phyloP scores from a whole-genome alignment of 2,888 invertebrate species.

The Balanococcus diminutus region DNA sequence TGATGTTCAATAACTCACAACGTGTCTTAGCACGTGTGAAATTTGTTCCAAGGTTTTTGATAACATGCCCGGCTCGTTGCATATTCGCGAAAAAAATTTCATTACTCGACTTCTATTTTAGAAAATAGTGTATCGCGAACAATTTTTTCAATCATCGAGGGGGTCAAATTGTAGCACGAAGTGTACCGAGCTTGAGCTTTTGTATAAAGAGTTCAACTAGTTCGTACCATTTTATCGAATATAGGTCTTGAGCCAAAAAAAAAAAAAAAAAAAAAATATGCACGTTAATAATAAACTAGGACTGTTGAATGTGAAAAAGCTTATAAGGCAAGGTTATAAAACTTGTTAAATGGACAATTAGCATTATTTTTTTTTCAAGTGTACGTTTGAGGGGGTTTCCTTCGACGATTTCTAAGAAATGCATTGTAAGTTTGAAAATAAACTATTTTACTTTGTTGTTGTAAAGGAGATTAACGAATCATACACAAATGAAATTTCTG shows the following conservation, averaged over 20 bases:
- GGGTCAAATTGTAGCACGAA: not conserved
- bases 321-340: conserved; percentile 16
- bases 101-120: not conserved
- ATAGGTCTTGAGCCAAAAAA: not conserved
- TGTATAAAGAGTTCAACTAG: not conserved
- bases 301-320: not conserved
- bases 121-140: not conserved
- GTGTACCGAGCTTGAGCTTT: not conserved
- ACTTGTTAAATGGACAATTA: conserved; percentile 3
- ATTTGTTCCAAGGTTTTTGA: conserved; percentile 13
- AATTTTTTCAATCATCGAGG: not conserved
- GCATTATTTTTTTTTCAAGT: not conserved
- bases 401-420: not conserved
- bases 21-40: conserved; percentile 23
- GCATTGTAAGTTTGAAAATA: no score
- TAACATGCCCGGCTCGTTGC: not conserved
- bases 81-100: not conserved
- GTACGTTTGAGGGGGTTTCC: not conserved
- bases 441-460: no score
- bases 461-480: no score
- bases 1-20: not conserved
- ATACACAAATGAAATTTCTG: no score
- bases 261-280: no score
- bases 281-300: not conserved
- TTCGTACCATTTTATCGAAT: not conserved